phyloP scores from a whole-genome alignment of 2,888 invertebrate genomes.

The Pristionchus mayeri region DNA sequence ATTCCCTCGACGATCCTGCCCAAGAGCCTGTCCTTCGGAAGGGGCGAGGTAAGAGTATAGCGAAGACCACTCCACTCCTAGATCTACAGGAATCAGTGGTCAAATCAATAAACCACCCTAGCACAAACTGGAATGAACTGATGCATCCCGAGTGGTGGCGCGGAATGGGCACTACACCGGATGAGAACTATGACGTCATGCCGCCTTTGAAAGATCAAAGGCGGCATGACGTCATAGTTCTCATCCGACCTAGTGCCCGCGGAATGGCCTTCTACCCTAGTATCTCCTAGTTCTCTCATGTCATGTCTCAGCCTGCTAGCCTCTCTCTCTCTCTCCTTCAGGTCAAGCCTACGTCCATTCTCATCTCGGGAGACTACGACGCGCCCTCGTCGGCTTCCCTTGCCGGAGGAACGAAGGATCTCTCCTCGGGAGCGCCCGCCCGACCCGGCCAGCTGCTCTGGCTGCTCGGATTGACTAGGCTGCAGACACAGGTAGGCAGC shows the following conservation, averaged over 20 bases:
- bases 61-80: no score
- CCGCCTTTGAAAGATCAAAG: no score
- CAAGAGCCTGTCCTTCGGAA: conserved; percentile 73
- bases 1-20: conserved; percentile 73
- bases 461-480: conserved; percentile 73
- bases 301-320: neutral
- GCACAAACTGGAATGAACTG: neutral
- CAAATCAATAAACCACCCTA: no score
- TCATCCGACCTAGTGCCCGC: no score
- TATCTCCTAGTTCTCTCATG: neutral
- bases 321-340: neutral
- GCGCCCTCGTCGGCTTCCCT: conserved; percentile 52
- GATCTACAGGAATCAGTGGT: no score
- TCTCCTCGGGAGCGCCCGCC: conserved; percentile 6
- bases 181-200: no score
- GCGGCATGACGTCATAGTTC: no score
- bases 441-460: conserved; percentile 74
- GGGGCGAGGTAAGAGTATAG: conserved; percentile 69
- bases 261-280: neutral
- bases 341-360: conserved; percentile 72
- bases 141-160: neutral
- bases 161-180: no score
- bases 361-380: conserved; percentile 70
- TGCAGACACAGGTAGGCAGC: conserved; percentile 75
- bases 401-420: neutral